These are phyloP conservation scores for Anhinga anhinga DNA, from an alignment of 2,113 vertebrate species.

Conservation along the genomic window DNA sequence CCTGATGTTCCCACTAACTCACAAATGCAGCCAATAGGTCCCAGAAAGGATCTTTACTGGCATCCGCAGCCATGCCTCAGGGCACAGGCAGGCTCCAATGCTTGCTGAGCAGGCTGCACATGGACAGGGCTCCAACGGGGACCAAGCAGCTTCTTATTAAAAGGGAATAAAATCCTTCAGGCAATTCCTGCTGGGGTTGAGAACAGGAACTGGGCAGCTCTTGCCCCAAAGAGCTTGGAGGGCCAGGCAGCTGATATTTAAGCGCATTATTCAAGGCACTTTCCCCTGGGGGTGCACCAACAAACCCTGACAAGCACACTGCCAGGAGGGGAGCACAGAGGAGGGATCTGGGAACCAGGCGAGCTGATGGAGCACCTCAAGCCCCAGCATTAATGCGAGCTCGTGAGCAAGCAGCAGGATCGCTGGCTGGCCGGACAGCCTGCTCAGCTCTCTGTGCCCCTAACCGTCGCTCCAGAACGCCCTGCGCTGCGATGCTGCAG, in stretches of 20 bases:
- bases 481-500: background rate
- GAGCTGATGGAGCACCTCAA: background rate
- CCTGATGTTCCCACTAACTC: background rate
- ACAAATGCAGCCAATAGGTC: background rate
- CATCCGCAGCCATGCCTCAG: accelerated
- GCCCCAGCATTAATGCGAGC: background rate
- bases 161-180: background rate
- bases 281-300: background rate
- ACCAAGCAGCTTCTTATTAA: background rate
- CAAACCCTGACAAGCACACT: background rate
- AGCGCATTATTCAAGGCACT: accelerated
- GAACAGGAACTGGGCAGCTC: background rate
- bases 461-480: background rate
- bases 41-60: background rate
- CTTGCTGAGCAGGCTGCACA: background rate
- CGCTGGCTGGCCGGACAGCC: background rate
- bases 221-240: accelerated
- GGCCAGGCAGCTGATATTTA: accelerated
- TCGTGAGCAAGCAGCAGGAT: background rate
- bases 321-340: accelerated
- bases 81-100: background rate
- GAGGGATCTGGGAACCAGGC: no score
- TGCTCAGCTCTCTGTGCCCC: background rate
- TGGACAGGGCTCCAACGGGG: background rate
- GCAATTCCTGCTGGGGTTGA: background rate